phyloP scores from a whole-genome alignment of 1,140 invertebrate genomes.

The Zaprionus vittiger region DNA sequence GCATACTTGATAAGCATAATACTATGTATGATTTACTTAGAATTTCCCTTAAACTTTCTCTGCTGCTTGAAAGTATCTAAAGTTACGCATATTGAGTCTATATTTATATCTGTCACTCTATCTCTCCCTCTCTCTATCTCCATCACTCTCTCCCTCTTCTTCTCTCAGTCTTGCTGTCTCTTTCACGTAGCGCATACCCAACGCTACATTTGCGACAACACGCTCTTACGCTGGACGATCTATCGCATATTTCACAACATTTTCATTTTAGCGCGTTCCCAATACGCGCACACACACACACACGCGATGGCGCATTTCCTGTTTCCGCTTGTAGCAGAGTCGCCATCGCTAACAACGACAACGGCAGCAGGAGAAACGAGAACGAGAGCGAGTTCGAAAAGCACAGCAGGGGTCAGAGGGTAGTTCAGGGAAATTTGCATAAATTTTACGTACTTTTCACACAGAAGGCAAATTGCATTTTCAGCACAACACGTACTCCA shows the following conservation, averaged over 20 bases:
- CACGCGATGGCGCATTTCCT: conserved; percentile 74
- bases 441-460: conserved; percentile 81
- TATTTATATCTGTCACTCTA: not conserved
- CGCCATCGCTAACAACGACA: conserved; percentile 37
- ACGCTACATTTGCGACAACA: conserved; percentile 14
- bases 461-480: conserved; percentile 82
- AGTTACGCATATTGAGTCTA: no score
- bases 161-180: not conserved
- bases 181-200: not conserved
- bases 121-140: not conserved
- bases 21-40: no score
- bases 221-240: conserved; percentile 31
- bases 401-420: conserved; percentile 57
- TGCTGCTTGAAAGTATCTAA: not conserved
- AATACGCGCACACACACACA: conserved; percentile 39
- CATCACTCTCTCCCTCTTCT: no score
- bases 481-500: conserved; percentile 81
- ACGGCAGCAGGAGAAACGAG: not conserved
- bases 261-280: conserved; percentile 70
- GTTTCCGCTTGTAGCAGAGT: conserved; percentile 70
- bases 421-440: conserved; percentile 67
- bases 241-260: conserved; percentile 75
- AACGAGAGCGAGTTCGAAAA: not conserved
- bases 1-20: not conserved
- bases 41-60: not conserved